Percentiles rank a stretch among this genome's conserved stretches.
Evolutionary conservation across 2,113 vertebrate species (phyloP).

Genomic region (Corydoras maculifer): DNA sequence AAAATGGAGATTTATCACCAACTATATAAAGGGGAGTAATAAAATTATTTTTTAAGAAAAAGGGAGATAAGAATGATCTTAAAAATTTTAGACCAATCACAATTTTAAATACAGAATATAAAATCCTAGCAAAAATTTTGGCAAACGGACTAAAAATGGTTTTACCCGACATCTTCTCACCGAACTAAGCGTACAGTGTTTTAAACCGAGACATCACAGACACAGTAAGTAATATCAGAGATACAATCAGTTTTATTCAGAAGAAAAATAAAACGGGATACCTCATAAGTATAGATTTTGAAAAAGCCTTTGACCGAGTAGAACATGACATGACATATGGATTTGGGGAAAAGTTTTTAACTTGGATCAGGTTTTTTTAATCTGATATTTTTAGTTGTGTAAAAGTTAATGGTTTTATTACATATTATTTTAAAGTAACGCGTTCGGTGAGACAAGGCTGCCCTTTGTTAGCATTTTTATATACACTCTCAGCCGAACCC

Average conservation of each 20-base stretch:
- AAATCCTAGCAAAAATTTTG: neutral
- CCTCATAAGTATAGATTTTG: no score
- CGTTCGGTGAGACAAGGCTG: slow-evolving; percentile 5
- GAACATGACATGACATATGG: neutral
- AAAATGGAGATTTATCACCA: neutral
- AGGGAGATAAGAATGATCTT: neutral
- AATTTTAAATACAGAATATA: neutral
- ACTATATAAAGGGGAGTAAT: neutral
- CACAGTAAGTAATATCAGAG: neutral
- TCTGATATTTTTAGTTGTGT: neutral
- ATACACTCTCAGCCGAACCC: neutral
- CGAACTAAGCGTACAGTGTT: neutral
- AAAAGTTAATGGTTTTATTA: neutral
- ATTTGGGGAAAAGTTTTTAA: neutral
- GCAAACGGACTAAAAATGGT: neutral
- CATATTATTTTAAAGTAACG: neutral
- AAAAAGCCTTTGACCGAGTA: no score
- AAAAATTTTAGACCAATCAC: slow-evolving; percentile 7
- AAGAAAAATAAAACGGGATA: neutral
- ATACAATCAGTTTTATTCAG: neutral
- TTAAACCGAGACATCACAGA: neutral
- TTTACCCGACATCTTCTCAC: neutral
- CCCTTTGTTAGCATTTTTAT: neutral
- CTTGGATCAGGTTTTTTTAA: neutral
- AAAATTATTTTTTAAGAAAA: slow-evolving; percentile 8